Conservation (phyloP, 2,888 invertebrate species). For the Caenorhabditis doughertyi region DNA sequence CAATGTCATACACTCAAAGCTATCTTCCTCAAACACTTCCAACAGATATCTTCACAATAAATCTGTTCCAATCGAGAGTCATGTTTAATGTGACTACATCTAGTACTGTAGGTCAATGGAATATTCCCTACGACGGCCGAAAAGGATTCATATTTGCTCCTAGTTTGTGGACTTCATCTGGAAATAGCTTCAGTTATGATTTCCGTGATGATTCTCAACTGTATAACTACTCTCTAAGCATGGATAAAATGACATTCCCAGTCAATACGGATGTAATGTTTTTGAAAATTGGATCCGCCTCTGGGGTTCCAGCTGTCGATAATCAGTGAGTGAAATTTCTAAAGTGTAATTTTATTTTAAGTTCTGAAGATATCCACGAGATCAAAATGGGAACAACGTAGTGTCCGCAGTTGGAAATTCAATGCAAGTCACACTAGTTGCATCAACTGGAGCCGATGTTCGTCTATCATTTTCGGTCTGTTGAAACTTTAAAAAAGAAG, state of each 20-base stretch:
- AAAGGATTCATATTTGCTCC: conserved; percentile 44
- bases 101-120: not conserved
- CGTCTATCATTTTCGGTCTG: conserved; percentile 23
- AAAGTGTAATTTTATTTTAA: not conserved
- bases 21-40: conserved; percentile 37
- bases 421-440: conserved; percentile 15
- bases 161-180: conserved; percentile 19
- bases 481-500: too few species aligned
- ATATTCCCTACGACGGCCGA: conserved; percentile 13
- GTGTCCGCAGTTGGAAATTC: conserved; percentile 22
- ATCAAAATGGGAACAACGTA: not conserved
- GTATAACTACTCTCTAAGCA: conserved; percentile 12
- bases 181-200: conserved; percentile 19
- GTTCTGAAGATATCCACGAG: conserved; percentile 14
- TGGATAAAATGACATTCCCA: conserved; percentile 3
- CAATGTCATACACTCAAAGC: not conserved
- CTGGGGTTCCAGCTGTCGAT: conserved; percentile 10
- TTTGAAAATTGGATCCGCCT: conserved; percentile 22
- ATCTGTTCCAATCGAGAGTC: not conserved
- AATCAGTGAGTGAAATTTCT: conserved; percentile 1
- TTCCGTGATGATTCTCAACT: conserved; percentile 28
- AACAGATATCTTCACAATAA: not conserved
- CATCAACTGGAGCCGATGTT: conserved; percentile 10
- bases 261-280: conserved; percentile 3
- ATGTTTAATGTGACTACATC: conserved; percentile 13